Conservation (phyloP, 2,797 vertebrate species). For the Holocentrus rufus region DNA sequence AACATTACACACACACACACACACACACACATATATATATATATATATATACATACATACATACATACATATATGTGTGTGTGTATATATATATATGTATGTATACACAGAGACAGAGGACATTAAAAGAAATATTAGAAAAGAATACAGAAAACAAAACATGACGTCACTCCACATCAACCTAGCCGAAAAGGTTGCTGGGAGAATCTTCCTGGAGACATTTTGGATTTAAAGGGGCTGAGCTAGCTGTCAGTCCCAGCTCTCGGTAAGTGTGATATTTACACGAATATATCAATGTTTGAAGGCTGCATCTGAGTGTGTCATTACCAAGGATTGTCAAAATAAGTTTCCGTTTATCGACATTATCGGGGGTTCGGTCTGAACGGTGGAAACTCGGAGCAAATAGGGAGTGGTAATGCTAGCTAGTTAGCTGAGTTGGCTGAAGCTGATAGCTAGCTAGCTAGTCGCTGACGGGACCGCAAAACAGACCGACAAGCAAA, state of each 20-base stretch:
- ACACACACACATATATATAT: too few species aligned
- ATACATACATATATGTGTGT: too few species aligned
- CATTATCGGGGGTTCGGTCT: neutral
- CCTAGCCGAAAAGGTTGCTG: slow-evolving; percentile 59
- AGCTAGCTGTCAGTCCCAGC: slow-evolving; percentile 65
- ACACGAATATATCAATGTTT: rapidly evolving
- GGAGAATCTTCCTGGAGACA: slow-evolving; percentile 72
- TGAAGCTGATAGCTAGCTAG: slow-evolving; percentile 29
- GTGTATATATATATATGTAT: too few species aligned
- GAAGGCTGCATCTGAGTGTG: rapidly evolving
- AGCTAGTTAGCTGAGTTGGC: slow-evolving; percentile 51
- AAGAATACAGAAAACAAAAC: slow-evolving; percentile 55
- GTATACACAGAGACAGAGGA: too few species aligned
- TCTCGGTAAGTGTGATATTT: slow-evolving; percentile 71
- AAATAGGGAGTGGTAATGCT: slow-evolving; percentile 76
- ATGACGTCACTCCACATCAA: slow-evolving; percentile 71
- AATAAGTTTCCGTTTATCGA: rapidly evolving
- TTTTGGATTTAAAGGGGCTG: slow-evolving; percentile 84
- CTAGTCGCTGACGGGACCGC: slow-evolving; percentile 26
- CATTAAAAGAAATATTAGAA: too few species aligned
- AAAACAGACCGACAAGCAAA: slow-evolving; percentile 20
- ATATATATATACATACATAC: too few species aligned
- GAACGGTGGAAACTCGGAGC: neutral
- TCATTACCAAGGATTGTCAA: rapidly evolving
- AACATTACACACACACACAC: too few species aligned